Evolutionary conservation across 2,888 invertebrate genomes (phyloP).

Genomic region (Trissolcus brochymenae): DNA sequence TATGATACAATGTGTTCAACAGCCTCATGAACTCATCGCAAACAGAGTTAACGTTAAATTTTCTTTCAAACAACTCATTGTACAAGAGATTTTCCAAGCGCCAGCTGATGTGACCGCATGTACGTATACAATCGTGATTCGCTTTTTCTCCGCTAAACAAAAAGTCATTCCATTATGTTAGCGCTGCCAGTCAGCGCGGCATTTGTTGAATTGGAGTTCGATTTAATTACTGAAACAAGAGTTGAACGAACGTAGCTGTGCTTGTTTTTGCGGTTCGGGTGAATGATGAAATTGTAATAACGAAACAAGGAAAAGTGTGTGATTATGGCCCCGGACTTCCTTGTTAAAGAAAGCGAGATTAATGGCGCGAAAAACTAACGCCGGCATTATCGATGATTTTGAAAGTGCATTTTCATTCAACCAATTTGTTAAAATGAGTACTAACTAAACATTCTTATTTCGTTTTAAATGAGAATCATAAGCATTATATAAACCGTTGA

Average conservation of each 20-base stretch:
- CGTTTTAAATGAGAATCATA: no score
- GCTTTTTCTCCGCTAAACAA: constrained; percentile 1
- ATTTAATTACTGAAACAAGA: constrained; percentile 12
- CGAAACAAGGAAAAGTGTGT: constrained; percentile 35
- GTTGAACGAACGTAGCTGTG: background rate
- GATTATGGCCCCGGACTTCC: constrained; percentile 26
- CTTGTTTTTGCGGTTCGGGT: constrained; percentile 7
- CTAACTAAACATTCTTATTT: no score
- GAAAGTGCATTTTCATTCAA: constrained; percentile 18
- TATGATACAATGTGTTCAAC: constrained; percentile 33
- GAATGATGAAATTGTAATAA: constrained; percentile 40
- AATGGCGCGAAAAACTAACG: constrained; percentile 32
- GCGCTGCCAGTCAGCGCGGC: background rate
- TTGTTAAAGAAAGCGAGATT: constrained; percentile 36
- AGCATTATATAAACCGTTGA: no score
- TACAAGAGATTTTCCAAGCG: constrained; percentile 11
- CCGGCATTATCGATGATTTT: constrained; percentile 11
- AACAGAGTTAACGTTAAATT: constrained; percentile 18
- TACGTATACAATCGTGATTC: background rate
- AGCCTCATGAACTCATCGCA: constrained; percentile 14
- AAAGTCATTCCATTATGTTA: constrained; percentile 14
- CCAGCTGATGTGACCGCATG: no score
- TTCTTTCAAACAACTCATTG: background rate
- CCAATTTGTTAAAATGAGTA: constrained; percentile 17
- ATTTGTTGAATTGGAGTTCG: constrained; percentile 11